phyloP scores from a whole-genome alignment of 1,140 invertebrate species.

The Teleopsis dalmanni region DNA sequence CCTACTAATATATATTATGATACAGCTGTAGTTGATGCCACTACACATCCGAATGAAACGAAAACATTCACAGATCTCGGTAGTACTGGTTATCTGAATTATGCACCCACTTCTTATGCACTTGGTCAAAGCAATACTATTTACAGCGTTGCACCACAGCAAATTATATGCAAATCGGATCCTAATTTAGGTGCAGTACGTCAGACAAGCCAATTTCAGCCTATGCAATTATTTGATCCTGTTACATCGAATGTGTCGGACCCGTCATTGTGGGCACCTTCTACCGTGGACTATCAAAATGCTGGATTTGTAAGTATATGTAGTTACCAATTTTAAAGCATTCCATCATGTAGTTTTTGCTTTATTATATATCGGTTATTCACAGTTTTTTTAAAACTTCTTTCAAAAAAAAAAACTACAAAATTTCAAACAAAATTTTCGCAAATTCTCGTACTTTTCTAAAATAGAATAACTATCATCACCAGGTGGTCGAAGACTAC shows the following conservation, averaged over 20 bases:
- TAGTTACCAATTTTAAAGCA: background rate
- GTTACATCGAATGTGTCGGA: constrained; percentile 16
- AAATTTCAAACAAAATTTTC: background rate
- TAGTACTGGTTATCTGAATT: constrained; percentile 20
- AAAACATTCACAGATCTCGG: constrained; percentile 41
- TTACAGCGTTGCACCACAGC: constrained; percentile 28
- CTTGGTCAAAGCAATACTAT: constrained; percentile 26
- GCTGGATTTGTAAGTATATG: constrained; percentile 30
- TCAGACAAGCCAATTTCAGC: constrained; percentile 22
- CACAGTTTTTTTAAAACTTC: background rate
- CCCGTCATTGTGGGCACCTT: constrained; percentile 20
- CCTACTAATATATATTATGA: constrained; percentile 28
- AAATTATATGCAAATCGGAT: constrained; percentile 32
- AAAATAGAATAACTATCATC: constrained; percentile 20
- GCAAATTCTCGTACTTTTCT: background rate
- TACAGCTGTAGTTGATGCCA: constrained; percentile 22
- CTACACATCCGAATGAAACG: constrained; percentile 25
- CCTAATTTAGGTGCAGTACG: constrained; percentile 25
- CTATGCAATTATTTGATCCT: constrained; percentile 19
- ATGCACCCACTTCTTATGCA: constrained; percentile 22
- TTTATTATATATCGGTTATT: background rate
- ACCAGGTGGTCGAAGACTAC: constrained; percentile 39
- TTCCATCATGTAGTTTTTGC: too few species aligned
- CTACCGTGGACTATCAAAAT: constrained; percentile 22
- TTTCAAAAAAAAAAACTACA: background rate